Evolutionary conservation across 2,888 invertebrate species (phyloP).

Genomic region (Strigamia crassipes): DNA sequence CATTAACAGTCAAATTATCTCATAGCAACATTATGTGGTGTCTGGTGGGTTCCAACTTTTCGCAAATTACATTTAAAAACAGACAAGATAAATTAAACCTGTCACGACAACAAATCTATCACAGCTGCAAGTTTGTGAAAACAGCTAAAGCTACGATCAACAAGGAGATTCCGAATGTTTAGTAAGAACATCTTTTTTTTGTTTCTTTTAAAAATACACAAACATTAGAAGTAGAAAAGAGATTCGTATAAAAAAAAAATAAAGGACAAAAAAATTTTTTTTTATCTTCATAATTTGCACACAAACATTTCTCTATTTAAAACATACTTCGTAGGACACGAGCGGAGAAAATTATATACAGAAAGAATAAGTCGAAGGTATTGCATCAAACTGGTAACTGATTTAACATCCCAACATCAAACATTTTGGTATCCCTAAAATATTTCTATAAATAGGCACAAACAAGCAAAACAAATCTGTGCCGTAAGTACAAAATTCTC

Average conservation of each 20-base stretch:
- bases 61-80: constrained; percentile 18
- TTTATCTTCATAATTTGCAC: constrained; percentile 2
- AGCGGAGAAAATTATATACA: background rate
- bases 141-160: constrained; percentile 24
- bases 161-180: constrained; percentile 26
- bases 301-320: constrained; percentile 39
- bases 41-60: constrained; percentile 5
- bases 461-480: constrained; percentile 19
- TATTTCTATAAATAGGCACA: constrained; percentile 39
- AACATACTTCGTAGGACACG: constrained; percentile 18
- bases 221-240: background rate
- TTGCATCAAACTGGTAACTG: constrained; percentile 39
- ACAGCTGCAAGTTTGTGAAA: constrained; percentile 38
- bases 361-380: background rate
- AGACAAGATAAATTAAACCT: constrained; percentile 16
- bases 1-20: constrained; percentile 18
- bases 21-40: background rate
- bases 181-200: background rate
- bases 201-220: constrained; percentile 23
- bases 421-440: constrained; percentile 20
- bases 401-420: constrained; percentile 42
- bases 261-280: background rate
- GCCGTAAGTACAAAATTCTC: constrained; percentile 32
- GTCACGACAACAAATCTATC: constrained; percentile 16
- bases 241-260: constrained; percentile 17